phyloP scores from a whole-genome alignment of 2,113 vertebrate species.

The Odocoileus hemionus region DNA sequence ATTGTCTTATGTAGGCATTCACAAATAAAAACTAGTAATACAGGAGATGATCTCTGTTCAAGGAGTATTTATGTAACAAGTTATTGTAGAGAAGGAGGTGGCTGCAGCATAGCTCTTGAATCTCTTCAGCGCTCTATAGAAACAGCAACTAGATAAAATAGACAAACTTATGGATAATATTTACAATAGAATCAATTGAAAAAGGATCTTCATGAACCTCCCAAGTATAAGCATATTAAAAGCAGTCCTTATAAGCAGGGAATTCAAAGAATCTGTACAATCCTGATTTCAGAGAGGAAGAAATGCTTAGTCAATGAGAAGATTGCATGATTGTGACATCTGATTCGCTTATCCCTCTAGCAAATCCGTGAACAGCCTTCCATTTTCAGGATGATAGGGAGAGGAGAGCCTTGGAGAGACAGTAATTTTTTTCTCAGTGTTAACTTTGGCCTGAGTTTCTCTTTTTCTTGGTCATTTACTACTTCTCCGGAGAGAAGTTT shows the following conservation, averaged over 20 bases:
- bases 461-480: background rate
- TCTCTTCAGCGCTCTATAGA: background rate
- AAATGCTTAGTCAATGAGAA: background rate
- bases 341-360: background rate
- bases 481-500: background rate
- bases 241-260: background rate
- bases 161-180: background rate
- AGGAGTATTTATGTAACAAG: background rate
- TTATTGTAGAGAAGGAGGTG: background rate
- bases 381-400: background rate
- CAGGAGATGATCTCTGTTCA: background rate
- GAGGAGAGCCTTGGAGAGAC: background rate
- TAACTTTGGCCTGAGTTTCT: background rate
- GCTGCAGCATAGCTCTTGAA: background rate
- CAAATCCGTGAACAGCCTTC: background rate
- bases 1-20: background rate
- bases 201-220: background rate
- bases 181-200: background rate
- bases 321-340: background rate
- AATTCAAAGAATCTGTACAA: background rate
- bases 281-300: background rate
- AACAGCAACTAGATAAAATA: background rate
- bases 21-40: background rate
- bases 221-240: background rate
- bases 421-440: background rate